Conservation (phyloP, 1,140 invertebrate species). For the Zaprionus africanus region DNA sequence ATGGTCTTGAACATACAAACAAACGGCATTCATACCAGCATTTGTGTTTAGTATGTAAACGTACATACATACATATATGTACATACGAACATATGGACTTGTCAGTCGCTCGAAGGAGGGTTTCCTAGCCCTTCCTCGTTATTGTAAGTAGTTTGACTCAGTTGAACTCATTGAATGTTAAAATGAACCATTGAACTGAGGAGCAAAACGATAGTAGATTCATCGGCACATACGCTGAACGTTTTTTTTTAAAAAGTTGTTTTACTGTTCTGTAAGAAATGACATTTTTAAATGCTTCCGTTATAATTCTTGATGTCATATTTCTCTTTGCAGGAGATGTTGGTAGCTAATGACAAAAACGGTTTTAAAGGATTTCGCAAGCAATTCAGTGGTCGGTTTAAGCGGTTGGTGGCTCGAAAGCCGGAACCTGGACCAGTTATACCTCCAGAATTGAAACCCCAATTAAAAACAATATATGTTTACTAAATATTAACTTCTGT, state of each 20-base stretch:
- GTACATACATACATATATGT: neutral
- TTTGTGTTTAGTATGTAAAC: neutral
- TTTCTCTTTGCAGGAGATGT: slow-evolving; percentile 88
- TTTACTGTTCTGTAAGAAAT: neutral
- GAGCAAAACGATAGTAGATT: neutral
- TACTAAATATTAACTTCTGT: slow-evolving; percentile 86
- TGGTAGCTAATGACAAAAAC: slow-evolving; percentile 90
- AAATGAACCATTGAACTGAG: neutral
- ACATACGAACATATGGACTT: neutral
- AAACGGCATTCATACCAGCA: neutral
- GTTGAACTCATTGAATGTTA: neutral
- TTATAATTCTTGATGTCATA: neutral
- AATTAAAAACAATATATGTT: slow-evolving; percentile 95
- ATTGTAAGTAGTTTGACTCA: neutral
- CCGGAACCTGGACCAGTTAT: slow-evolving; percentile 92
- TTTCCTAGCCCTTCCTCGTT: neutral
- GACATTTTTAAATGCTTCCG: neutral
- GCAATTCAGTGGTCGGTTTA: slow-evolving; percentile 92
- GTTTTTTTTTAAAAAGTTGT: neutral
- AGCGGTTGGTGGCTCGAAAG: slow-evolving; percentile 92
- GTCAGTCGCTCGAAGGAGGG: neutral
- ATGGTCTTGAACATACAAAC: slow-evolving; percentile 2
- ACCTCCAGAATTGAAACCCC: slow-evolving; percentile 93
- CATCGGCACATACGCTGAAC: neutral
- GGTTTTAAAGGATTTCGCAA: slow-evolving; percentile 92